Conservation (phyloP, 2,888 invertebrate species). For the Hoplodrina ambigua region DNA sequence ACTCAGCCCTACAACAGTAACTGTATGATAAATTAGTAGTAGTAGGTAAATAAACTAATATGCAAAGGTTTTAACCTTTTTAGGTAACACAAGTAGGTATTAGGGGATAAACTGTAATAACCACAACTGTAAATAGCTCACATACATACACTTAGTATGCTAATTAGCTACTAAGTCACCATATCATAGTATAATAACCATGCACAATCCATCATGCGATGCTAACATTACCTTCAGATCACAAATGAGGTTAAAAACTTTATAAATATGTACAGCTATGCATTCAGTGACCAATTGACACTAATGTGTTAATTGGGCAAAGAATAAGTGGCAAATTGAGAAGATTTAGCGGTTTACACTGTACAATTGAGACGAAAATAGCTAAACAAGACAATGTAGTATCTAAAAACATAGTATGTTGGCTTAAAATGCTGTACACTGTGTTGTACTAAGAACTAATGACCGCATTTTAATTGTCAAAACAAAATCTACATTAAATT, state of each 20-base stretch:
- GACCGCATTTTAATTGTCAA: background rate
- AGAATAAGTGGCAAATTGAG: constrained; percentile 54
- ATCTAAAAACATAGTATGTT: constrained; percentile 4
- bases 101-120: constrained; percentile 4
- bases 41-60: too few relatives aligned
- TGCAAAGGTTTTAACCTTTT: background rate
- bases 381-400: constrained; percentile 11
- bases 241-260: constrained; percentile 52
- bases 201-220: background rate
- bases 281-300: constrained; percentile 54
- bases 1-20: too few relatives aligned
- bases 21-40: too few relatives aligned
- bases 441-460: constrained; percentile 1
- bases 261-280: constrained; percentile 28
- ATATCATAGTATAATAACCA: constrained; percentile 9
- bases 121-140: constrained; percentile 1
- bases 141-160: background rate
- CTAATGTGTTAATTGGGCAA: constrained; percentile 52
- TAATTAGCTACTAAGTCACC: constrained; percentile 21
- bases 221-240: constrained; percentile 45
- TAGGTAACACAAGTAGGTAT: background rate
- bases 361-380: constrained; percentile 14
- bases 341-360: constrained; percentile 21
- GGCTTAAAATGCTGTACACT: background rate
- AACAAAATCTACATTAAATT: background rate